Evolutionary conservation across 2,113 vertebrate species (phyloP).

Genomic region (Sinocyclocheilus grahami): DNA sequence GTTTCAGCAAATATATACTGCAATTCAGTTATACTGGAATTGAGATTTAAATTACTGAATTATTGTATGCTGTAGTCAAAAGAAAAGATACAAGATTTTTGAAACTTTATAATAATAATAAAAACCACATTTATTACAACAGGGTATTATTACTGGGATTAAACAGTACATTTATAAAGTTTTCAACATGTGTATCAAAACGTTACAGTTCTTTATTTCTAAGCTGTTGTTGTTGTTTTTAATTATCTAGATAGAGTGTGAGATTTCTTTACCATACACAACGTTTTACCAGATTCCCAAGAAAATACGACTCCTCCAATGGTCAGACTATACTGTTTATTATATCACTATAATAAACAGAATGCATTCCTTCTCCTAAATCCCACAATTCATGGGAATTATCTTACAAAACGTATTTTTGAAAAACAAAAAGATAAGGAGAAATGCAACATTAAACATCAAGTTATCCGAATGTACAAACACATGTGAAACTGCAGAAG

Average conservation of each 20-base stretch:
- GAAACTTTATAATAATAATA: not conserved
- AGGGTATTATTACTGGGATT: not conserved
- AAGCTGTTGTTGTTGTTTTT: not conserved
- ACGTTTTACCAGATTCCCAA: not conserved
- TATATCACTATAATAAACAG: not conserved
- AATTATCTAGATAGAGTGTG: not conserved
- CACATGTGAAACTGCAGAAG: not conserved
- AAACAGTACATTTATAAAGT: not conserved
- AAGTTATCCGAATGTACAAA: not conserved
- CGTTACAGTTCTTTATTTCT: not conserved
- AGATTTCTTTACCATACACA: not conserved
- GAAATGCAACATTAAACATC: not conserved
- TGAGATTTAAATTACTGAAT: not conserved
- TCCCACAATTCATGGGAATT: not conserved
- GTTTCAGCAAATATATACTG: not conserved
- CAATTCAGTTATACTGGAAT: not conserved
- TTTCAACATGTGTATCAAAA: not conserved
- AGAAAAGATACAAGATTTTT: not conserved
- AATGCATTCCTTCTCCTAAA: not conserved
- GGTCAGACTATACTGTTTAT: not conserved
- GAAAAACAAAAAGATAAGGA: not conserved
- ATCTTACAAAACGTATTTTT: not conserved
- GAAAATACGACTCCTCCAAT: not conserved
- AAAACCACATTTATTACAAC: not conserved
- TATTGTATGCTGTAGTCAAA: not conserved